phyloP scores from a whole-genome alignment of 2,113 vertebrate species.

The Steatornis caripensis region DNA sequence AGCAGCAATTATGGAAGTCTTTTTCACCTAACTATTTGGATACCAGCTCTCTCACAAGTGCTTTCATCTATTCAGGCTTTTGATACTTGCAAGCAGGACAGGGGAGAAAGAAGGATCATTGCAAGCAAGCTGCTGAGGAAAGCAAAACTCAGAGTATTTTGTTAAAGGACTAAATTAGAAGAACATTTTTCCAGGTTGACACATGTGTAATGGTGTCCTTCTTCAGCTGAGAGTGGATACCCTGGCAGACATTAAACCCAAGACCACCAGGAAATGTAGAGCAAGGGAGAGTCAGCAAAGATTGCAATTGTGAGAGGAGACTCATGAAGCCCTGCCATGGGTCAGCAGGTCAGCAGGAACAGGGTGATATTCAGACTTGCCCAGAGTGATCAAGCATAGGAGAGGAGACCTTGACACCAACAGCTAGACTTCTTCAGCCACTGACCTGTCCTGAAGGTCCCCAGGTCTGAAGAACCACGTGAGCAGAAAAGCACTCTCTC shows the following conservation, averaged over 20 bases:
- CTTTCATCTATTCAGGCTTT: neutral
- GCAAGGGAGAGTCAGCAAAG: neutral
- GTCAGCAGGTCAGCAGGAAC: neutral
- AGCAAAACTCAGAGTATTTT: neutral
- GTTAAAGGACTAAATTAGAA: neutral
- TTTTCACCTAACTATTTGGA: neutral
- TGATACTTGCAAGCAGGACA: neutral
- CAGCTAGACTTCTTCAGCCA: neutral
- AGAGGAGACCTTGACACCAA: neutral
- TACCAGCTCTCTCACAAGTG: neutral
- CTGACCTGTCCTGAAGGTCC: neutral
- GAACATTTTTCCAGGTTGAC: neutral
- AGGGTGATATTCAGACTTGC: neutral
- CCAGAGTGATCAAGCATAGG: neutral
- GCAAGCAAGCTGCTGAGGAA: neutral
- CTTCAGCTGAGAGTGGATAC: neutral
- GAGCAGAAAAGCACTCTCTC: neutral
- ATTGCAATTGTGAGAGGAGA: neutral
- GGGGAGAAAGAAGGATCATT: neutral
- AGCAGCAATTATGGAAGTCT: neutral
- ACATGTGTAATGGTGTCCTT: neutral
- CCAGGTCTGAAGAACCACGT: neutral
- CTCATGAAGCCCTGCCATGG: rapidly evolving
- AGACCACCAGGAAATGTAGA: neutral
- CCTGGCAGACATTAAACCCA: neutral